Evolutionary conservation across 2,888 invertebrate species (phyloP), one percentile per base, ranked within the genome.

Genomic region (Trimorus sp.): DNA sequence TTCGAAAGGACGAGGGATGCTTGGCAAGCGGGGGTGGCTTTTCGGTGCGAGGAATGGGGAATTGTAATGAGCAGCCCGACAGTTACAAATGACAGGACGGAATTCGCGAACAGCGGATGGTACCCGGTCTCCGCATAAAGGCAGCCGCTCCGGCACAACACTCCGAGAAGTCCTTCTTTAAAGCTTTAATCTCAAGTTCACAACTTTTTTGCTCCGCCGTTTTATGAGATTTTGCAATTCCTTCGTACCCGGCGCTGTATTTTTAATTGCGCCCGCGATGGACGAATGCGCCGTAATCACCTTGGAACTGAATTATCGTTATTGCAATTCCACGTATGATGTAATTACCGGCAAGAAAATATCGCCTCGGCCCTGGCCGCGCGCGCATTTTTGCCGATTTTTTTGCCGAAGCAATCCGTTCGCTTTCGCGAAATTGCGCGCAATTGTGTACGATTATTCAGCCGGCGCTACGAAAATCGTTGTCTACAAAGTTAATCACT

Each of bases 31-130:
- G 86, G 85, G 84, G 84, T 79, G 45, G 86, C 84, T 87, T 84
- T 86, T 84, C 75, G 86, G 84, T 84, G 83, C 88, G 88, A 89
- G 90, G 91, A 90, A 91, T 90, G 91, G 91, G 91, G 91, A 91
- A 91, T 91, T 91, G 91, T 91, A 91, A 91, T 91, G 91, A 91
- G 91, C 91, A 90, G 89, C 88, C 90, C 87, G 91, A 91, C 91
- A 91, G 91, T 91, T 91, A 91, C 91, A 91, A 91, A 91, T 91
- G 91, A 91, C 91, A 91, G 91, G 91, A 91, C 89, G 91, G 91
- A 91, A 91, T 91, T 91, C 91, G 91, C 91, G 91, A 90, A 89
- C 90, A 89, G 89, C 90, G 91, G 79, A 90, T 91, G 89, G 90
- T 89, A 90, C 87, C 89, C 89, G 87, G 89, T 87, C 86, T 87